Evolutionary conservation across 2,797 vertebrate genomes (phyloP).

Genomic region (Enteromius fasciolatus): DNA sequence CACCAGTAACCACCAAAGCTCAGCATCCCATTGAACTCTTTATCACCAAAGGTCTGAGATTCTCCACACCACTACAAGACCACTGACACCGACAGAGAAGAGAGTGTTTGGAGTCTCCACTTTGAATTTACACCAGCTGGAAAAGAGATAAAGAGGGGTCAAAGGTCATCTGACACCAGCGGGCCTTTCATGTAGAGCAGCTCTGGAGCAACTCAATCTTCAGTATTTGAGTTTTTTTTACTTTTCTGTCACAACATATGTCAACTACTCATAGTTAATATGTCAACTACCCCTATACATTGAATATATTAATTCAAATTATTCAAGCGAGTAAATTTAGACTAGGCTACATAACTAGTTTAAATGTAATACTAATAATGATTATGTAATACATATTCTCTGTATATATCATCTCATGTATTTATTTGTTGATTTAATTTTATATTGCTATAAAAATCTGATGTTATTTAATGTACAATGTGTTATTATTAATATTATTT

Average conservation of each 20-base stretch:
- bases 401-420: neutral
- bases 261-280: too few relatives aligned
- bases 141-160: constrained; percentile 55
- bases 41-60: neutral
- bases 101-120: neutral
- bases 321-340: neutral
- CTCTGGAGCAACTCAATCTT: constrained; percentile 78
- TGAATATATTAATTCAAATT: too few relatives aligned
- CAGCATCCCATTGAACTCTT: neutral
- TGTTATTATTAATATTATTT: neutral
- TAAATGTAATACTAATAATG: neutral
- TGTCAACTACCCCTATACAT: too few relatives aligned
- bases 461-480: neutral
- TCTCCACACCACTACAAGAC: neutral
- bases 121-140: constrained; percentile 31
- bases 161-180: neutral
- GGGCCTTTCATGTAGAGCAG: constrained; percentile 71
- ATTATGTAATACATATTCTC: neutral
- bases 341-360: neutral
- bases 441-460: neutral
- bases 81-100: neutral
- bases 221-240: too few relatives aligned
- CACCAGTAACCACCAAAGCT: neutral
- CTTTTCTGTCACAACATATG: too few relatives aligned
- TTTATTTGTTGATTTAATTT: neutral